Evolutionary conservation across 2,888 invertebrate species (phyloP), one percentile per base, ranked within the genome.

Genomic region (Diaperis boleti): DNA sequence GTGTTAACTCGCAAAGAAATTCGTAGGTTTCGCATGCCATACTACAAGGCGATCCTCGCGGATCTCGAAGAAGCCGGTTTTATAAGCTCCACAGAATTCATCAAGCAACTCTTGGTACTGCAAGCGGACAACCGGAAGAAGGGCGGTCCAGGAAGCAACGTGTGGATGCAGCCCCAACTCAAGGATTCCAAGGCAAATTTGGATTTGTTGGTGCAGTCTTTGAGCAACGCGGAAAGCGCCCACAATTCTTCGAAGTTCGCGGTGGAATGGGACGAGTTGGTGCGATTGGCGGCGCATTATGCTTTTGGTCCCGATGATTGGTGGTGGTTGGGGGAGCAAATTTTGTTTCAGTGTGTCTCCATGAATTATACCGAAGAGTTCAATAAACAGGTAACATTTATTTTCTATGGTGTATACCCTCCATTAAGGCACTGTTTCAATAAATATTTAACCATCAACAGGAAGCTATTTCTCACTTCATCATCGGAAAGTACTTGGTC

Each of bases 301-400:
- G 77, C 82, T 31, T 78, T 79, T 54, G 69, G 67, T 4, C 7
- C 41, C 17, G 59, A 65, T 6, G 70, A 74, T 20, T 85, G 86
- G 74, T 76, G 85, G 66, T 87, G 87, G 87, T 73, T 87, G 7
- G 85, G 86, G 0, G 85, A 87, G 68, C 85, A 86, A 71, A 78
- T 87, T 45, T 82, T 83, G 60, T 71, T 84, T 3, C 82, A 84
- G 1, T 68, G 82, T 0, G 81, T 84, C 0, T 81, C 83, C 1
- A 81, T 82, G 54, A 76, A 79, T 49, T 84, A 80, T 64, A 62
- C 82, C 41, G 85, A 83, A 1, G 84, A 85, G 1, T 50, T 56
- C 13, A 7, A 42, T 5, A 81, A 84, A 33, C 82, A n/a, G n/a
- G n/a, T n/a, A n/a, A n/a, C n/a, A n/a, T n/a, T n/a, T n/a, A n/a